phyloP scores from a whole-genome alignment of 2,113 vertebrate genomes.

The Scomber colias region DNA sequence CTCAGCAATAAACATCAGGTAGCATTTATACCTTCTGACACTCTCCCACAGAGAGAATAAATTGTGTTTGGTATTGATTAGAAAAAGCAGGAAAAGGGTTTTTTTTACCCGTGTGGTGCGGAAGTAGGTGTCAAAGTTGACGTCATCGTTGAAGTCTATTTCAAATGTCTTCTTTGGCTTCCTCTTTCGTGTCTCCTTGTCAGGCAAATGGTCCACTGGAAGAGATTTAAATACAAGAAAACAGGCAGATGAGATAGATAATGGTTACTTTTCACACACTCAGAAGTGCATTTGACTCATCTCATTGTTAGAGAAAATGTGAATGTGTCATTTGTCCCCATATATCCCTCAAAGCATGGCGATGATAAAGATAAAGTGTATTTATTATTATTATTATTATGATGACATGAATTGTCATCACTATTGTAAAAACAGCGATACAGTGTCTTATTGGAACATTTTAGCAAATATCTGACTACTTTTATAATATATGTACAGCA shows the following conservation, averaged over 20 bases:
- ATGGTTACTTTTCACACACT: not conserved
- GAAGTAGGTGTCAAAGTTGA: conserved; percentile 89
- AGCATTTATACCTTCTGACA: not conserved
- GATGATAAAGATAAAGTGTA: not conserved
- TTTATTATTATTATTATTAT: not conserved
- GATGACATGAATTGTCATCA: not conserved
- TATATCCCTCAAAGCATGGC: not conserved
- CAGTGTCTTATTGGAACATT: too few relatives aligned
- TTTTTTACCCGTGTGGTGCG: conserved; percentile 87
- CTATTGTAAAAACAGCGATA: not conserved
- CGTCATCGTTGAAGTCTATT: conserved; percentile 89
- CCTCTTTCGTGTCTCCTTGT: conserved; percentile 84
- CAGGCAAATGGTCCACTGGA: conserved; percentile 85
- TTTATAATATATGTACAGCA: too few relatives aligned
- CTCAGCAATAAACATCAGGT: not conserved
- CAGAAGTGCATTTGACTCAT: conserved; percentile 1
- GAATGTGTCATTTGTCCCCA: not conserved
- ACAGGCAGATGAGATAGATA: not conserved
- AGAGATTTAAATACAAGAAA: conserved; percentile 8
- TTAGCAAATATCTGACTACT: too few relatives aligned
- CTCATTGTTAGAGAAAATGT: not conserved
- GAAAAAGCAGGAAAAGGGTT: not conserved
- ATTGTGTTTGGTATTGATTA: not conserved
- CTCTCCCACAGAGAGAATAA: not conserved
- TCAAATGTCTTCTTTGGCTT: conserved; percentile 87